Evolutionary conservation across 1,140 invertebrate species (phyloP), one percentile per base, ranked within the genome.

Genomic region (Acyrthosiphon pisum): DNA sequence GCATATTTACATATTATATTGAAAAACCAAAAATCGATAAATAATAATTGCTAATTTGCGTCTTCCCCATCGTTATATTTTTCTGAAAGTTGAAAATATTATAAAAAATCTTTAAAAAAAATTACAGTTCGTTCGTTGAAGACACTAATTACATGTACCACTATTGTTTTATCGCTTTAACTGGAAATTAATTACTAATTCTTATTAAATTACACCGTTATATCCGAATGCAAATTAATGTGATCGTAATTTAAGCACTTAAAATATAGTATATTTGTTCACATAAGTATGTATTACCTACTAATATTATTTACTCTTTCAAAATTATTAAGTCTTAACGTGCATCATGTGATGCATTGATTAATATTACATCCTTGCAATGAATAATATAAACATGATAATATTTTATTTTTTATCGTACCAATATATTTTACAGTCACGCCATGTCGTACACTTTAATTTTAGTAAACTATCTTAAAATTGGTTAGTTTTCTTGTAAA

Each of bases 151-250:
- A 76, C n/a, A n/a, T n/a, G n/a, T 20, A 76, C n/a, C 60, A 76
- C 60, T 76, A 30, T n/a, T 76, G n/a, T 76, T 76, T 76, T 76
- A 76, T 76, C 60, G n/a, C 60, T 35, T 76, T n/a, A n/a, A 76
- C 20, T n/a, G 14, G 7, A 76, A n/a, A 76, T 76, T n/a, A 76
- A 76, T 76, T 76, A n/a, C 60, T 18, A 76, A 76, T 18, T 76
- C 30, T 76, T 76, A 76, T 76, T 76, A 76, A 76, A 76, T 35
- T 76, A 76, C n/a, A n/a, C 60, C 4, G 14, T 76, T 76, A 76
- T 76, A 14, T 20, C 18, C 14, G 20, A 76, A n/a, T n/a, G 30
- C 30, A 14, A 68, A 68, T 68, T 68, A 30, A 30, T 68, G 30
- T 68, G 9, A 68, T n/a, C 30, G 14, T 2, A n/a, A 76, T 76